Evolutionary conservation across 2,888 invertebrate species (phyloP), one percentile per base, ranked within the genome.

Genomic region (Scaptomyza parva): DNA sequence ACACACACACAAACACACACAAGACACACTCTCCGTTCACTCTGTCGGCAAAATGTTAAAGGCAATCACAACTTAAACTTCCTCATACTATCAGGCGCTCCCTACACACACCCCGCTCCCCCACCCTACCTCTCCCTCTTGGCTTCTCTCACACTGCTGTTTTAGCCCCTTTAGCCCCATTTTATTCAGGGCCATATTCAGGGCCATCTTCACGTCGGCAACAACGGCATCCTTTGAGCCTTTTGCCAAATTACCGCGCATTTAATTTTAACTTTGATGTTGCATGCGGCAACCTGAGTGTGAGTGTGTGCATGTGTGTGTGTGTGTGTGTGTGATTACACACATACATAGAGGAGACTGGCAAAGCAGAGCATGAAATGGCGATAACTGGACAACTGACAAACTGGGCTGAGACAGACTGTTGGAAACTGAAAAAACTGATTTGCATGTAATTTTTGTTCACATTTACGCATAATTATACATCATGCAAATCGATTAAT

Each of bases 181-280:
- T 28, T 48, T 12, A 12, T 26, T 26, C 50, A 20, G 41, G 58
- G 47, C 59, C 66, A 75, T 70, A 70, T 59, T 71, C 51, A 70
- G 48, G 67, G 61, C 73, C 77, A 77, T 72, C 77, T 77, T 67
- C 73, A 77, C 61, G 72, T 76, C 79, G 68, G 75, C 74, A 68
- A 17, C 37, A 37, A 70, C 88, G 90, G 89, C 88, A 88, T 90
- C 88, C 86, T 89, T 89, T 89, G 90, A 88, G 79, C 79, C 78
- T 85, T 87, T 87, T 81, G 86, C 88, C 85, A 89, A 89, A 89
- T 89, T 89, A 88, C 88, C 83, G 89, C 88, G 88, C 89, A 90
- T 90, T 89, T 89, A 90, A 89, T 89, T 85, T 90, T 86, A 89
- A 87, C 87, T 90, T 90, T 89, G 82, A 88, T 89, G 88, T 90